Percentiles rank a stretch among this genome's conserved stretches.
These are phyloP conservation scores for Tetrax tetrax DNA, from an alignment of 2,113 vertebrate genomes.

Conservation along the genomic window DNA sequence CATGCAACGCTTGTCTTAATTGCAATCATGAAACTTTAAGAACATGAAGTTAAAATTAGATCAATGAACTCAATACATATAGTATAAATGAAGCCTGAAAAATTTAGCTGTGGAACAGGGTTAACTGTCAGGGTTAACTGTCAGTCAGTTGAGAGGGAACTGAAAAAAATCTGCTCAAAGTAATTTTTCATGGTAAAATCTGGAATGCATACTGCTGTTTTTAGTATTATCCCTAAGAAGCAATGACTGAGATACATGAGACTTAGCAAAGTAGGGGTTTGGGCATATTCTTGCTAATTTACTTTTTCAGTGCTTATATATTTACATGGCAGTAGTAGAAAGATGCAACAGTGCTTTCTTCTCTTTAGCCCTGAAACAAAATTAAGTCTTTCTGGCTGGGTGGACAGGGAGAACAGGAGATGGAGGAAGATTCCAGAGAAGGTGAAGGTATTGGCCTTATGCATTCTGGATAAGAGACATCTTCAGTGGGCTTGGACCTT, in stretches of 20 bases:
- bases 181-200: background rate
- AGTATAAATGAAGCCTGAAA: background rate
- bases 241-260: background rate
- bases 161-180: background rate
- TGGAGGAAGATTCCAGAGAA: background rate
- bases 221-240: background rate
- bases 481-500: background rate
- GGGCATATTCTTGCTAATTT: background rate
- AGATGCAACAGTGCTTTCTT: background rate
- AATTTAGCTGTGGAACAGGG: background rate
- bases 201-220: background rate
- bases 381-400: background rate
- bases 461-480: background rate
- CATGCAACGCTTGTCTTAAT: background rate
- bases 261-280: background rate
- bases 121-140: background rate
- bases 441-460: background rate
- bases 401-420: background rate
- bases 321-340: background rate
- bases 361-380: background rate
- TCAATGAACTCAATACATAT: background rate
- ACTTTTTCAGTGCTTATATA: background rate
- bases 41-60: background rate
- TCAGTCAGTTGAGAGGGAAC: background rate
- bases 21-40: background rate